Base-by-base conservation (phyloP, 2,888 invertebrate genomes). In the Fabriciana adippe region DNA sequence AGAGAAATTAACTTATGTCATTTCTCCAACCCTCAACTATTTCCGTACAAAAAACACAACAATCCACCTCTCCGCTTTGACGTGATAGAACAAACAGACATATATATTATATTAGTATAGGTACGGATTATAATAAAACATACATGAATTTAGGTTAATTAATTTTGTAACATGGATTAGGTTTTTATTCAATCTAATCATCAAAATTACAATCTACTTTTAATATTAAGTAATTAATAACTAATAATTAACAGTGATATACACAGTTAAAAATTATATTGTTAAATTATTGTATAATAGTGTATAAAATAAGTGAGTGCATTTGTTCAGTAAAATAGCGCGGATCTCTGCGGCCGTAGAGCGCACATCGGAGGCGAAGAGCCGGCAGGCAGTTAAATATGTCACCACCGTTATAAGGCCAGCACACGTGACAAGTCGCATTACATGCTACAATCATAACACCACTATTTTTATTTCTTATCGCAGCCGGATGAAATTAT, bases 371-470 rank as follows among this genome's bases (percentile, higher is more conserved):
- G 68, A 71, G 71, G 71, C 68, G 67, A 64, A 67, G 67, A 67
- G 73, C 78, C 78, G 79, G 73, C 75, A 76, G 74, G 76, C 84
- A 82, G 81, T 83, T 79, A 83, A 81, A 86, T 85, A 85, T 85
- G 83, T 85, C 85, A 82, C 80, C 84, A 85, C 86, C 86, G 87
- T 86, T 87, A 87, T 82, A 79, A 73, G 68, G 69, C 70, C 70
- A 72, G 60, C 67, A 73, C 78, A 75, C 76, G 76, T 75, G 76
- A 67, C 72, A 68, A 63, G 67, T 63, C 67, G 66, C 70, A 68
- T 63, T 64, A 66, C 69, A 59, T 64, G 55, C 71, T 61, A 68
- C 70, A 61, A 57, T 67, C 59, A 67, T 67, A 63, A 68, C 63
- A 67, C 57, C 56, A 67, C 61, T 66, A 67, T 69, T 67, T 68